Evolutionary conservation across 2,888 invertebrate genomes (phyloP).

Genomic region (Prenolepis imparis): DNA sequence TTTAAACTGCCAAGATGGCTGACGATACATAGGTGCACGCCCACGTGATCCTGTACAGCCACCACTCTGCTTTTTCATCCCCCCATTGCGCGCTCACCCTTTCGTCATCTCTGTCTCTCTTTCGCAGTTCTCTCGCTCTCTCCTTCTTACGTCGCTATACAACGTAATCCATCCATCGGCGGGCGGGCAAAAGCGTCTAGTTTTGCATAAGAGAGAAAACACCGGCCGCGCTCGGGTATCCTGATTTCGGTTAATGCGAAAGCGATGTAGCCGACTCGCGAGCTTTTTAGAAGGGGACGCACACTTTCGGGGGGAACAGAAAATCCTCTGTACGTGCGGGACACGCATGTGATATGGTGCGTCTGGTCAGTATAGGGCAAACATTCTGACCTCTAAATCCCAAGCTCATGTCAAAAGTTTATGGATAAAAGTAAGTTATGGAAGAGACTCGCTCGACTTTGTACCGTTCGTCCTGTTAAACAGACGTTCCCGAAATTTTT

Average conservation of each 20-base stretch:
- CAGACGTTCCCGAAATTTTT: neutral
- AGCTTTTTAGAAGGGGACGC: slow-evolving; percentile 34
- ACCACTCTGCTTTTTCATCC: slow-evolving; percentile 70
- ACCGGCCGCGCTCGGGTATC: slow-evolving; percentile 33
- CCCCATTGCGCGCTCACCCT: slow-evolving; percentile 17
- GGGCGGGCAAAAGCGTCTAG: slow-evolving; percentile 63
- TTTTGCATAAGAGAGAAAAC: slow-evolving; percentile 73
- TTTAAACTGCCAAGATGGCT: slow-evolving; percentile 74
- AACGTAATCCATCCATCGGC: slow-evolving; percentile 61
- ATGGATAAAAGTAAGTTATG: slow-evolving; percentile 28
- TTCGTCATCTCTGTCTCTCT: slow-evolving; percentile 6
- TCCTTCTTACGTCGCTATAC: slow-evolving; percentile 26
- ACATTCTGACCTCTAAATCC: slow-evolving; percentile 11
- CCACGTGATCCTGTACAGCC: slow-evolving; percentile 71
- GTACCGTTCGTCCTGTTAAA: neutral
- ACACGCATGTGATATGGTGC: slow-evolving; percentile 6
- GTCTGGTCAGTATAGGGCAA: slow-evolving; percentile 28
- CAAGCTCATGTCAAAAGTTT: slow-evolving; percentile 8
- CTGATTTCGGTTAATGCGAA: slow-evolving; percentile 71
- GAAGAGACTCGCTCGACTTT: neutral
- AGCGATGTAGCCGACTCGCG: slow-evolving; percentile 65
- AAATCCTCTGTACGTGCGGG: neutral
- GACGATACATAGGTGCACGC: slow-evolving; percentile 70
- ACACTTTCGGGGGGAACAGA: neutral
- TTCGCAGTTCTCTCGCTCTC: slow-evolving; percentile 9